Evolutionary conservation across 2,888 invertebrate genomes (phyloP), one percentile per base, ranked within the genome.

Genomic region (Caenorhabditis sp.): DNA sequence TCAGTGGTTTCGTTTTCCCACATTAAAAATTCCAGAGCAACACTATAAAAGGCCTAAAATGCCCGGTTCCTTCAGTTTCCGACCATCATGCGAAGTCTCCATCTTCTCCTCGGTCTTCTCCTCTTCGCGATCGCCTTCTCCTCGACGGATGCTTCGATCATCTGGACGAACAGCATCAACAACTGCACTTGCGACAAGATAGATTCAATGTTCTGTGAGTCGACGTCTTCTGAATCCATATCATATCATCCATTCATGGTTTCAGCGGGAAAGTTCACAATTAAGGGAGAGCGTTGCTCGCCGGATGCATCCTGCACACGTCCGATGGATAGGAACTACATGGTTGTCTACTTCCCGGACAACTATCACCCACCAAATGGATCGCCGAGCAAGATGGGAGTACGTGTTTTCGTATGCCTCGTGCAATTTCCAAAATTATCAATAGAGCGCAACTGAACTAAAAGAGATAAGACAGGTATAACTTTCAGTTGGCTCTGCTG

Each of bases 101-200:
- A 4, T 20, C 40, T 40, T n/a, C 9, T 32, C 5, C 3, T 44
- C 13, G 44, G 5, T 24, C 51, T 51, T 24, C 8, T 13, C 51
- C 3, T 24, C 51, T 51, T 51, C 51, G 22, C n/a, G n/a, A n/a
- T n/a, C n/a, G n/a, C n/a, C n/a, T n/a, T 24, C 26, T 3, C 13
- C 51, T 6, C 51, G 13, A 13, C 24, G n/a, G 51, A 24, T 9
- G 18, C 32, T 18, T 56, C 35, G 35, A 56, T 55, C 28, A 55
- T 56, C 56, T 56, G 56, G 56, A 32, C 56, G 32, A 56, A 9
- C 20, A 56, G 35, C 9, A 5, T 8, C 9, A 56, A 55, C 55
- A 28, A 56, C 32, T 56, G 56, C 35, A 35, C 56, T 11, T 56
- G 56, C 20, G n/a, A 18, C 3, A 6, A 13, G 32, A 56, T 56